Conservation (phyloP, 1,140 invertebrate species). For the Phymastichus coffea region DNA sequence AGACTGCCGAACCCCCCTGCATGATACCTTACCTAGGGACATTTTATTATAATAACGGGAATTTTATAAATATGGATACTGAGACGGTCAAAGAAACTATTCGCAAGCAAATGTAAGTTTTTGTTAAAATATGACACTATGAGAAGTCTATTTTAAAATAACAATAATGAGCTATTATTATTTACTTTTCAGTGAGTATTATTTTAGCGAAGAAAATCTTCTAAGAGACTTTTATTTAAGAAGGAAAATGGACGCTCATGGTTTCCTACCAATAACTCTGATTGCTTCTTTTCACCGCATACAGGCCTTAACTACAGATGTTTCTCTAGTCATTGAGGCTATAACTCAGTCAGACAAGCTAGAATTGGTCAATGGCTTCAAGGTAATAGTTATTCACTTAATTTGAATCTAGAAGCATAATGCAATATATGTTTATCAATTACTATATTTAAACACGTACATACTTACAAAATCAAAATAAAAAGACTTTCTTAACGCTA, state of each 20-base stretch:
- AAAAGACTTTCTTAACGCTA: slow-evolving; percentile 46
- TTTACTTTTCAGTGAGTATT: slow-evolving; percentile 85
- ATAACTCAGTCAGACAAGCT: slow-evolving; percentile 80
- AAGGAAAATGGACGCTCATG: slow-evolving; percentile 93
- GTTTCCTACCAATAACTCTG: slow-evolving; percentile 87
- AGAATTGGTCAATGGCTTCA: slow-evolving; percentile 76
- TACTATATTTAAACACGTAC: background rate
- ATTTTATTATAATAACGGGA: slow-evolving; percentile 60
- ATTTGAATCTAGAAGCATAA: slow-evolving; percentile 1
- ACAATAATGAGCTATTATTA: slow-evolving; percentile 10
- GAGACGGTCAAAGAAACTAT: slow-evolving; percentile 73
- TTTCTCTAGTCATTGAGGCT: slow-evolving; percentile 78
- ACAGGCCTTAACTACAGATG: slow-evolving; percentile 81
- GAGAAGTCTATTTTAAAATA: background rate
- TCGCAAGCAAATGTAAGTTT: slow-evolving; percentile 78
- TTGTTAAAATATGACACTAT: slow-evolving; percentile 12
- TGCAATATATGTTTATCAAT: slow-evolving; percentile 12
- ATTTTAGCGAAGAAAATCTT: slow-evolving; percentile 97
- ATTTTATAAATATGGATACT: slow-evolving; percentile 56
- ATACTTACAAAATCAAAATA: slow-evolving; percentile 44
- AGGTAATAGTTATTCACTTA: slow-evolving; percentile 56
- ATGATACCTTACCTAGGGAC: slow-evolving; percentile 67
- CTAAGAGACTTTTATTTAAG: slow-evolving; percentile 94
- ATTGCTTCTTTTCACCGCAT: slow-evolving; percentile 96
- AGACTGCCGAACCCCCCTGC: slow-evolving; percentile 50